phyloP scores from a whole-genome alignment of 2,797 vertebrate genomes.

The Acanthornis magna region DNA sequence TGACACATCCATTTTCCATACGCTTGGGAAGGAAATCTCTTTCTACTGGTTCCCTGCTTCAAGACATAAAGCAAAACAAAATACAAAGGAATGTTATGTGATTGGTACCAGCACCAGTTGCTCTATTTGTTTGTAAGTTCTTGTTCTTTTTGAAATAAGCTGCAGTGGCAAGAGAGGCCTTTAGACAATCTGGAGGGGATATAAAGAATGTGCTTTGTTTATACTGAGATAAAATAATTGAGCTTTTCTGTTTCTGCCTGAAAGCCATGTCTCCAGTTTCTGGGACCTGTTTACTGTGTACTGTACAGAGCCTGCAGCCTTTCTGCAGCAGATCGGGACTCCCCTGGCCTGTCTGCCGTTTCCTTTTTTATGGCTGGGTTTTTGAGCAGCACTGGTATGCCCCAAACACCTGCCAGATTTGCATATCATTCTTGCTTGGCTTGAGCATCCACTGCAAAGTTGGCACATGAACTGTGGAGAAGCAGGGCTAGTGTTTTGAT shows the following conservation, averaged over 20 bases:
- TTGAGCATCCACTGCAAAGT: conserved; percentile 43
- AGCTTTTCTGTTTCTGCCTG: conserved; percentile 30
- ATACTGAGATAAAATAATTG: conserved; percentile 27
- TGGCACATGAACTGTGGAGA: conserved; percentile 69
- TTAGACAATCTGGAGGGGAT: conserved; percentile 41
- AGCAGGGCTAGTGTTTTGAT: conserved; percentile 72
- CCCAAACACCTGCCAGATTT: conserved; percentile 74
- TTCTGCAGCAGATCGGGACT: conserved; percentile 20
- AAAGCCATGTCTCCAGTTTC: conserved; percentile 13
- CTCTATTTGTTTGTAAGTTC: conserved; percentile 22
- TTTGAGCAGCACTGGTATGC: conserved; percentile 56
- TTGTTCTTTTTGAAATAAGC: conserved; percentile 30
- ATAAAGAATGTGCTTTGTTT: conserved; percentile 45
- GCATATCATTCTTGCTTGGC: conserved; percentile 72
- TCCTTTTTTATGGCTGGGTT: conserved; percentile 37
- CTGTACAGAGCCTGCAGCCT: not conserved
- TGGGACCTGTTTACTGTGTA: conserved; percentile 6
- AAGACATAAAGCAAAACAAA: conserved; percentile 27
- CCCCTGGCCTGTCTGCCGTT: conserved; percentile 21
- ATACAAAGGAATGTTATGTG: not conserved
- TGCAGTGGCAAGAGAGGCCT: conserved; percentile 23
- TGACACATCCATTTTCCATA: conserved; percentile 58
- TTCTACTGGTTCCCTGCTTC: not conserved
- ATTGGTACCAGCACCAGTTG: conserved; percentile 43
- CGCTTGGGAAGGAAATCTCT: conserved; percentile 44